Conservation (phyloP, 2,113 vertebrate genomes). For the Coryphaenoides rupestris region DNA sequence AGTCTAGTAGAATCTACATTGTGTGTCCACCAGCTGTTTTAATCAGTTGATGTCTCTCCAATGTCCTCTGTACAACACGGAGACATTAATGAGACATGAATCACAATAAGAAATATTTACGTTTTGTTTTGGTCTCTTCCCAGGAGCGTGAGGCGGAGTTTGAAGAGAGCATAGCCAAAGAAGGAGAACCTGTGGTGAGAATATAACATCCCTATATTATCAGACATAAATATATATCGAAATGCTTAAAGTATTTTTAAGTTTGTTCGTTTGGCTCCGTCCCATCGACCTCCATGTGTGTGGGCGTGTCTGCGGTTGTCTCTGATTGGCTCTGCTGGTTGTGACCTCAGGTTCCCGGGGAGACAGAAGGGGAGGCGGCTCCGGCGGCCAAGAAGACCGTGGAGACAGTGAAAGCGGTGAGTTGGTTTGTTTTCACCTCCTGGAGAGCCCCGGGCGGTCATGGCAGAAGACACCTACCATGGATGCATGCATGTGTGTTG, state of each 20-base stretch:
- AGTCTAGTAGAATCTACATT: no score
- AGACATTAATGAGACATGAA: no score
- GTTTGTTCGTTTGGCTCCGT: neutral
- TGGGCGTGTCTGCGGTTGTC: neutral
- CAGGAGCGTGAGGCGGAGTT: conserved; percentile 93
- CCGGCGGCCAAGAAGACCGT: conserved; percentile 90
- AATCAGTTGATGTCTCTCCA: no score
- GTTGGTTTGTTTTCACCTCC: conserved; percentile 40
- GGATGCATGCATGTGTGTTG: neutral
- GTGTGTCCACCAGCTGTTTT: neutral
- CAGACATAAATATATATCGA: neutral
- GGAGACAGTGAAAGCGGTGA: conserved; percentile 95
- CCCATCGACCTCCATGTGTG: neutral
- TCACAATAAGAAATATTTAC: no score
- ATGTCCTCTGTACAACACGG: no score
- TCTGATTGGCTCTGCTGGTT: neutral
- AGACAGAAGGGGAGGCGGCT: conserved; percentile 82
- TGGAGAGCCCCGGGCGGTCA: neutral
- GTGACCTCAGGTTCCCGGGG: conserved; percentile 84
- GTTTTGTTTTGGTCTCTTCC: neutral
- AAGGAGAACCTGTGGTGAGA: conserved; percentile 86
- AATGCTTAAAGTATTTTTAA: neutral
- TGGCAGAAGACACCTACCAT: no score
- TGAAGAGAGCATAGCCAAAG: conserved; percentile 88
- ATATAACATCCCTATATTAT: no score